These are phyloP conservation scores for Zygogramma bicolorata DNA, from an alignment of 2,888 invertebrate genomes.

Conservation along the genomic window DNA sequence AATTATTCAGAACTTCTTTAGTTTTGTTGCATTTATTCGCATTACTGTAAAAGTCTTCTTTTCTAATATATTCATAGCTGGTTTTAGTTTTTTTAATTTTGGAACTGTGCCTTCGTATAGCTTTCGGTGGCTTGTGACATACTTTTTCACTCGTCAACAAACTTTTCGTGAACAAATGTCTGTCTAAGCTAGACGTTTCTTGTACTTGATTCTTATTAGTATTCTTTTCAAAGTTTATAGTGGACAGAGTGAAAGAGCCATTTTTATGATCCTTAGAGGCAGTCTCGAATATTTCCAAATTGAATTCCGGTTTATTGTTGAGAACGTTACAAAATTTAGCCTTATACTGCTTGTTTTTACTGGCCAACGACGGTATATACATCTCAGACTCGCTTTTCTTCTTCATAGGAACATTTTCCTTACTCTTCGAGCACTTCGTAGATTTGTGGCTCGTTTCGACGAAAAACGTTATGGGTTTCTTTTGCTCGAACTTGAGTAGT, in stretches of 20 bases:
- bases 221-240: slow-evolving; percentile 56
- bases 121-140: slow-evolving; percentile 82
- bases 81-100: slow-evolving; percentile 61
- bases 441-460: slow-evolving; percentile 52
- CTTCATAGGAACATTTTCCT: slow-evolving; percentile 52
- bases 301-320: slow-evolving; percentile 64
- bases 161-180: slow-evolving; percentile 66
- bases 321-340: slow-evolving; percentile 66
- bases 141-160: slow-evolving; percentile 66
- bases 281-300: slow-evolving; percentile 60
- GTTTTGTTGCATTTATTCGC: slow-evolving; percentile 48
- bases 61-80: slow-evolving; percentile 64
- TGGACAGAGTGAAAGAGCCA: slow-evolving; percentile 50
- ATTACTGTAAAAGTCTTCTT: slow-evolving; percentile 62
- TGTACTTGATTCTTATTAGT: slow-evolving; percentile 56
- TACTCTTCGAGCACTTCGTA: slow-evolving; percentile 40
- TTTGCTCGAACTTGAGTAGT: slow-evolving; percentile 62
- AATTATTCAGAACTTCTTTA: slow-evolving; percentile 47
- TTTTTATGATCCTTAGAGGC: slow-evolving; percentile 47
- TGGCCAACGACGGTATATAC: slow-evolving; percentile 71
- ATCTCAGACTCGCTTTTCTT: slow-evolving; percentile 61
- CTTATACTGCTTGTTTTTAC: slow-evolving; percentile 71
- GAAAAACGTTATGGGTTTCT: slow-evolving; percentile 62
- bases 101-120: slow-evolving; percentile 76
- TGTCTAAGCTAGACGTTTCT: slow-evolving; percentile 66